Evolutionary conservation across 2,113 vertebrate species (phyloP), one percentile per base, ranked within the genome.

Genomic region (Phodopus roborovskii): DNA sequence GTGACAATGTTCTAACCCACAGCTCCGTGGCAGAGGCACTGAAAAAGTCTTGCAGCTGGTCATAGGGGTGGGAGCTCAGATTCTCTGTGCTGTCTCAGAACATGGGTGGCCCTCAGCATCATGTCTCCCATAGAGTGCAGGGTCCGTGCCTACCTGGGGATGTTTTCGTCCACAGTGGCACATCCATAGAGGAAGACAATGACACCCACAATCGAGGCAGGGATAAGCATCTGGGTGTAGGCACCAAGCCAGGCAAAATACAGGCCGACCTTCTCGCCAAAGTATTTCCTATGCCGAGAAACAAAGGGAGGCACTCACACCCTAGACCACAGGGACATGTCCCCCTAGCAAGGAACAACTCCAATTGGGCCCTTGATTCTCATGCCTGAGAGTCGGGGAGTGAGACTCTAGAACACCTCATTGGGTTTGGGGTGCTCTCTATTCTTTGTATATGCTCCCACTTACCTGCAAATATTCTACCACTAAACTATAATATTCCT

Each of bases 161-260:
- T 99, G 96, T 99, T 99, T 6, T 99, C 98, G 33, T 99, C 99
- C 7, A 99, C 98, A 0, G 99, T 99, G 58, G 99, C 99, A 66
- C 99, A 99, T 81, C 99, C 99, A 0, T 99, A 99, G 3, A 99
- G 99, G 97, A 99, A 99, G 8, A 99, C 99, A 0, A 99, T 99
- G 93, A 99, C 98, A 42, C 99, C 99, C 1, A 99, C 99, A 3
- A 99, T 77, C 4, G 99, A 99, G 90, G 99, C 99, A 0, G 99
- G 99, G 96, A 99, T 99, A 83, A 99, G 99, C 99, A 99, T 99
- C 97, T 99, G 99, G 15, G 99, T 99, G 98, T 99, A 99, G 90
- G 99, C 99, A 24, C 99, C 99, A 96, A 99, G 98, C 99, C 99
- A 99, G 98, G 99, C 99, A 90, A 99, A 99, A 97, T 99, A 99